Evolutionary conservation across 23 tunicate species (phyloP), one percentile per base, ranked within the genome.

Genomic region (Trididemnum miniatum): DNA sequence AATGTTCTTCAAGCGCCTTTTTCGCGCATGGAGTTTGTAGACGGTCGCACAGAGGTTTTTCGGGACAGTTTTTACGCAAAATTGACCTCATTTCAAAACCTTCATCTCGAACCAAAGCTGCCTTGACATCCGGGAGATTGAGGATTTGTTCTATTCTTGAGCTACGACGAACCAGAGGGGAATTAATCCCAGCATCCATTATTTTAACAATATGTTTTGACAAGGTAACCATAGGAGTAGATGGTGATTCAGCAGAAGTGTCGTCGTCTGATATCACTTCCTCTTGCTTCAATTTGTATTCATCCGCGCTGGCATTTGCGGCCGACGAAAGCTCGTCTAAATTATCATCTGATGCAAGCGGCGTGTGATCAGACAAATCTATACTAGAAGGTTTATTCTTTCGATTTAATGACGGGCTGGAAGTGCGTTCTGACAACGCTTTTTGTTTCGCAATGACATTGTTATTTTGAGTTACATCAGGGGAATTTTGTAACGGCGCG

Each of bases 51-150:
- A 78, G 36, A 1, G 44, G 78, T 28, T 64, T 35, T 20, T 12
- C 2, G 28, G 23, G 22, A 5, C 59, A 78, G 35, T 82, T 77
- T 23, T 62, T 25, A 12, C 65, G 64, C 27, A 65, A n/a, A 4
- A 65, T 62, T 22, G 34, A 20, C 72, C 63, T 22, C 80, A 79
- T 35, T 59, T 86, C 84, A 49, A 69, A 81, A n/a, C 86, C 85
- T 65, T 81, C 86, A 44, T 81, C 86, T 26, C 65, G 77, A 20
- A 81, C 91, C 51, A 91, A 35, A 1, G 97, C 97, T 23, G 97
- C 90, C 32, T 89, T 85, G 0, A 91, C 97, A 38, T 91, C 90
- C 23, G 97, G 97, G 25, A 91, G 82, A 25, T 88, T 77, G 12
- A 91, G 71, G 9, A 91, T 85, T 59, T 91, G 73, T 3, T 86